phyloP scores from a whole-genome alignment of 64 coral and sea anemone genomes.

The Stylophora pistillata region DNA sequence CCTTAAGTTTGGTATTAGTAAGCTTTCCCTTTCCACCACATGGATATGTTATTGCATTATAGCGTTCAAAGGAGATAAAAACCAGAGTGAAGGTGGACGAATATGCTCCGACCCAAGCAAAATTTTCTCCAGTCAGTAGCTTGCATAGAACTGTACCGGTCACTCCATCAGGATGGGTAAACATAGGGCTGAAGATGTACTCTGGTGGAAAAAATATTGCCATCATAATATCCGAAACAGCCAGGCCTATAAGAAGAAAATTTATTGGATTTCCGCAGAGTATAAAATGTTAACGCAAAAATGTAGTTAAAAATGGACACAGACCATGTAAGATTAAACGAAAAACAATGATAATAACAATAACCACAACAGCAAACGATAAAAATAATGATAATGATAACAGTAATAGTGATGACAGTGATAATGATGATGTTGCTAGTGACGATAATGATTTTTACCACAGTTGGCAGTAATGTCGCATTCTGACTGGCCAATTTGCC shows the following conservation, averaged over 20 bases:
- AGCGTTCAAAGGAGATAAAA: slow-evolving; percentile 22
- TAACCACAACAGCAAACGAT: too few relatives aligned
- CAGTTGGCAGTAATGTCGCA: too few relatives aligned
- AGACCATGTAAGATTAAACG: too few relatives aligned
- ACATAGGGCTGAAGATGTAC: neutral
- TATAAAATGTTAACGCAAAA: neutral
- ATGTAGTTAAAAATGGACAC: neutral
- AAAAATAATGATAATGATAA: too few relatives aligned
- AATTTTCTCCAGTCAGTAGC: slow-evolving; percentile 1
- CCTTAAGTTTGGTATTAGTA: slow-evolving; percentile 13
- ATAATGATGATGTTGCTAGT: too few relatives aligned
- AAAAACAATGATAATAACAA: too few relatives aligned
- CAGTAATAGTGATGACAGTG: too few relatives aligned
- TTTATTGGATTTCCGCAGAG: slow-evolving; percentile 30
- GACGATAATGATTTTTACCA: too few relatives aligned
- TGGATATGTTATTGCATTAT: slow-evolving; percentile 35
- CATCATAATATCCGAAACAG: slow-evolving; percentile 24
- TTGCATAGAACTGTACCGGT: slow-evolving; percentile 16
- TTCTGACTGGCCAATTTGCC: too few relatives aligned
- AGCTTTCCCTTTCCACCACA: neutral
- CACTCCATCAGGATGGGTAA: slow-evolving; percentile 17
- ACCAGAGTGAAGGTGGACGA: neutral
- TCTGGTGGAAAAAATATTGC: neutral
- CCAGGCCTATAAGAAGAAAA: slow-evolving; percentile 35
- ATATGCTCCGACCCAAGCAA: slow-evolving; percentile 1